Base-by-base conservation (phyloP, 2,888 invertebrate species). In the Eucera pruinosa region DNA sequence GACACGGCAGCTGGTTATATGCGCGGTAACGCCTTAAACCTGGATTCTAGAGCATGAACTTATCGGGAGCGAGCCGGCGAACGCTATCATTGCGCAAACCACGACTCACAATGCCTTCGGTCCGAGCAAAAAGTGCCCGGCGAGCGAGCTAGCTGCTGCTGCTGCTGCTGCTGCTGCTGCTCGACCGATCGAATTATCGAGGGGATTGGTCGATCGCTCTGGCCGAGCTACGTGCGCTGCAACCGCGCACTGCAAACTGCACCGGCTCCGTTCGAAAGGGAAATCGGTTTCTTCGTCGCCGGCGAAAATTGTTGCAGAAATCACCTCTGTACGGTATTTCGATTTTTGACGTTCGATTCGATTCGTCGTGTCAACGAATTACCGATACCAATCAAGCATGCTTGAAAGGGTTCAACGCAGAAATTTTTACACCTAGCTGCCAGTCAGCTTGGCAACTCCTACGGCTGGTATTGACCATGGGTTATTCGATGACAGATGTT, bases 41-140 rank as follows among this genome's bases (percentile, higher is more conserved):
- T 88, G 85, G 89, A 90, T 90, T 90, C 90, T 89, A 86, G 88
- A 89, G 89, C 89, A 89, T 90, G 90, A 90, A 90, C 90, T 89
- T 90, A 90, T 89, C 88, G 88, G 90, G 90, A 89, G 87, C 80
- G 80, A 79, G 79, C 73, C 72, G 81, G 80, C 70, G 83, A 82
- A 84, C 82, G 85, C 87, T 86, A 83, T 84, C 83, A 89, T 89
- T 89, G 89, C 89, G 89, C 89, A 89, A 90, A 70, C 86, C 71
- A 78, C 81, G 84, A 85, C 86, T 87, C 86, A 88, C 89, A 88
- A 88, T 87, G 86, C 86, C 86, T 86, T 83, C 84, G 72, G 73
- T 77, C 76, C 66, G 65, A 65, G 79, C 69, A 86, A 87, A 86
- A 86, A 84, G 80, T 84, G 72, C 73, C 57, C 69, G 78, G 80